Percentiles rank a stretch among this genome's conserved stretches.
Conservation (phyloP, 2,113 vertebrate genomes). For the Oenanthe oenanthe region DNA sequence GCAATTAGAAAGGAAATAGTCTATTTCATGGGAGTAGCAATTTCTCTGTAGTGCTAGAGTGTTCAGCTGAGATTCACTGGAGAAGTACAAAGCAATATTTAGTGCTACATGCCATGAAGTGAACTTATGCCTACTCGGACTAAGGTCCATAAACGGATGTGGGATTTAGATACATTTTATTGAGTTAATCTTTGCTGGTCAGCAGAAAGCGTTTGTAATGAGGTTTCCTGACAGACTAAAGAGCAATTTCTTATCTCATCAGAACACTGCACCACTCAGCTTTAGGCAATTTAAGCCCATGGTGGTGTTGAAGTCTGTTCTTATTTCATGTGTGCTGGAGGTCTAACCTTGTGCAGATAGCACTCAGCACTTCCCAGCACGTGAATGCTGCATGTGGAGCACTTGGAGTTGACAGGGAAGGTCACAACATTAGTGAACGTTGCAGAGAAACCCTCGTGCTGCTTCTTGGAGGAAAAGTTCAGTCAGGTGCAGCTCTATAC, state of each 20-base stretch:
- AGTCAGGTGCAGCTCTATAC: not conserved
- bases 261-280: not conserved
- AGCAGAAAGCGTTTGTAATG: not conserved
- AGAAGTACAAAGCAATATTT: not conserved
- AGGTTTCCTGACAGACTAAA: not conserved
- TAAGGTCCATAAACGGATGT: not conserved
- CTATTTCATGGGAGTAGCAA: not conserved
- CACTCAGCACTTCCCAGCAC: not conserved
- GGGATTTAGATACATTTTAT: conserved; percentile 13
- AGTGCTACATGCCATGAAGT: not conserved
- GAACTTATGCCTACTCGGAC: not conserved
- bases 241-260: not conserved
- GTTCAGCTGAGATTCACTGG: not conserved
- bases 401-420: not conserved
- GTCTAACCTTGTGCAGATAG: not conserved
- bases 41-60: not conserved
- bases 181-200: conserved; percentile 24
- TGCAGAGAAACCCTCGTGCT: not conserved
- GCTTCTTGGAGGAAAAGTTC: not conserved
- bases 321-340: not conserved
- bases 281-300: not conserved
- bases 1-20: not conserved
- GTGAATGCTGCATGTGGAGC: rapidly evolving
- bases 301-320: not conserved
- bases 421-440: not conserved